Evolutionary conservation across 2,113 vertebrate species (phyloP).

Genomic region (Corvus cornix): DNA sequence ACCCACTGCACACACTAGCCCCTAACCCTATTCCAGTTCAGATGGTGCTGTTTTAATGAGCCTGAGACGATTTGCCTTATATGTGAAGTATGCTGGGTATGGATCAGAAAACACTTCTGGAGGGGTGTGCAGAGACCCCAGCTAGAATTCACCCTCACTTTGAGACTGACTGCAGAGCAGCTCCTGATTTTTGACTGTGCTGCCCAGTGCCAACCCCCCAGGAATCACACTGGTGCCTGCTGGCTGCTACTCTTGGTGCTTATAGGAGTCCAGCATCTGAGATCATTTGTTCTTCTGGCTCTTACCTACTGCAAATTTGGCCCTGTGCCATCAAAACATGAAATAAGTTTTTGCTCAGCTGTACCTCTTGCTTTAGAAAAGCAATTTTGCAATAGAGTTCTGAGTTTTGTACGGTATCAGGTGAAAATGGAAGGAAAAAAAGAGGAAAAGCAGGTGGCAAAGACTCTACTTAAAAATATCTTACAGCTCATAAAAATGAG

Average conservation of each 20-base stretch:
- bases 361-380: not conserved
- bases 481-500: not conserved
- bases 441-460: not conserved
- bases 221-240: not conserved
- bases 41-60: not conserved
- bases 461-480: not conserved
- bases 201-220: not conserved
- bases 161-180: not conserved
- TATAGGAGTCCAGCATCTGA: not conserved
- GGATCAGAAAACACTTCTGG: not conserved
- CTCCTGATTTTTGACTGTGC: not conserved
- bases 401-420: not conserved
- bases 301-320: fast-evolving
- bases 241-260: not conserved
- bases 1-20: not conserved
- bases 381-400: not conserved
- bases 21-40: not conserved
- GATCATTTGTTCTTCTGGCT: not conserved
- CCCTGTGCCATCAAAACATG: fast-evolving
- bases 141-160: not conserved
- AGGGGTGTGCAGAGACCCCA: not conserved
- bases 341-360: not conserved
- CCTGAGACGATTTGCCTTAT: not conserved
- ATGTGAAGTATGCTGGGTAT: not conserved
- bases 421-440: not conserved